Evolutionary conservation across 2,797 vertebrate genomes (phyloP).

Genomic region (Neosalanx taihuensis): DNA sequence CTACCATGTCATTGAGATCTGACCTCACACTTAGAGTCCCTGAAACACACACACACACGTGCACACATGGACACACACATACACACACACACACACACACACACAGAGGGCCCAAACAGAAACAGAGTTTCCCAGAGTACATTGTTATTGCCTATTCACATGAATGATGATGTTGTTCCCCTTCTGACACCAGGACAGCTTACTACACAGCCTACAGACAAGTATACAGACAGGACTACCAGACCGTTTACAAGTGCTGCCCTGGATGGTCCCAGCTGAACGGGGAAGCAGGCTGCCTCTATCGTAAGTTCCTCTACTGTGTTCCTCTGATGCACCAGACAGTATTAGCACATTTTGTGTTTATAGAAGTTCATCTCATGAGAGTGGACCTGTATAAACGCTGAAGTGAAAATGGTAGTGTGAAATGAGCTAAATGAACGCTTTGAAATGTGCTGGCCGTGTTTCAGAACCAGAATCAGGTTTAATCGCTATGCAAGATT

Average conservation of each 20-base stretch:
- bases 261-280: slow-evolving; percentile 85
- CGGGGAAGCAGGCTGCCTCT: slow-evolving; percentile 80
- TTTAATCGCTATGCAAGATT: too few species aligned
- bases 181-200: slow-evolving; percentile 70
- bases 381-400: too few species aligned
- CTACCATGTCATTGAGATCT: slow-evolving; percentile 18
- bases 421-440: too few species aligned
- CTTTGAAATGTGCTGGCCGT: too few species aligned
- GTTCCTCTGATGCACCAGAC: neutral
- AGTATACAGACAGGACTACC: slow-evolving; percentile 77
- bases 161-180: neutral
- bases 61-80: neutral
- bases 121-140: neutral
- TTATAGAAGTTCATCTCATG: too few species aligned
- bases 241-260: slow-evolving; percentile 82
- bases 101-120: neutral
- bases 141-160: neutral
- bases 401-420: too few species aligned
- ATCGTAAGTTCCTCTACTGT: slow-evolving; percentile 77
- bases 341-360: neutral
- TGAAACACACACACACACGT: neutral
- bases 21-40: neutral
- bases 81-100: slow-evolving; percentile 8
- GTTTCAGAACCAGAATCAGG: too few species aligned
- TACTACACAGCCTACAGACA: slow-evolving; percentile 86